Base-by-base conservation (phyloP, 2,888 invertebrate genomes). In the Deilephila porcellus region DNA sequence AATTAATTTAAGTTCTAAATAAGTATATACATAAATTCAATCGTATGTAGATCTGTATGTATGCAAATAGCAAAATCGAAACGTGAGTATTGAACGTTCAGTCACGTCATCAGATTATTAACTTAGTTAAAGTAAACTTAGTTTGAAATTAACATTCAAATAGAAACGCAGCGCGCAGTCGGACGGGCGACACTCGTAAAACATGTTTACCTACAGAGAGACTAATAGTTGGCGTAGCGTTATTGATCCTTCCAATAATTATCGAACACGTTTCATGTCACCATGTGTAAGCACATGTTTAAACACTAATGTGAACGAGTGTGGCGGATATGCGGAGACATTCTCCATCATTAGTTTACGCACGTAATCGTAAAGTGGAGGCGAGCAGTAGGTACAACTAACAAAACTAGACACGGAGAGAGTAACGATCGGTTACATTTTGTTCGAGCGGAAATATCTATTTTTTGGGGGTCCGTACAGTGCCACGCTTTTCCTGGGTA, bases 161-260 rank as follows among this genome's bases (percentile, higher is more conserved):
- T 93, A 93, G 93, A 94, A 93, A 94, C 91, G 85, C 87, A 85
- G 85, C 86, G 85, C 85, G 82, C 85, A 84, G 83, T 81, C 85
- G 85, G 82, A 83, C 85, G 81, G 83, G 83, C 86, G 86, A 85
- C 85, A 85, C 91, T 91, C 93, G 88, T 94, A 94, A 94, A 94
- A 89, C 86, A 80, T 91, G 89, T 91, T 91, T 92, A 88, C 87
- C 84, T 87, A 89, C 90, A 78, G 81, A 88, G 89, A 90, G 89
- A 90, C 93, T 91, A 92, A 94, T 93, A 92, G 90, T 92, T 93
- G 92, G 87, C 90, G 89, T 88, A 86, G 90, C 88, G 85, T 87
- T 92, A 94, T 94, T 94, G 94, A 93, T 94, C 93, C 93, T 94
- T 94, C 93, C 91, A 94, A 94, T 94, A 94, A 94, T 94, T 94